A percentile compares a stretch with the other conserved stretches of the same genome.
Conservation (phyloP, 2,797 vertebrate genomes). For the Lindbergichthys nudifrons region DNA sequence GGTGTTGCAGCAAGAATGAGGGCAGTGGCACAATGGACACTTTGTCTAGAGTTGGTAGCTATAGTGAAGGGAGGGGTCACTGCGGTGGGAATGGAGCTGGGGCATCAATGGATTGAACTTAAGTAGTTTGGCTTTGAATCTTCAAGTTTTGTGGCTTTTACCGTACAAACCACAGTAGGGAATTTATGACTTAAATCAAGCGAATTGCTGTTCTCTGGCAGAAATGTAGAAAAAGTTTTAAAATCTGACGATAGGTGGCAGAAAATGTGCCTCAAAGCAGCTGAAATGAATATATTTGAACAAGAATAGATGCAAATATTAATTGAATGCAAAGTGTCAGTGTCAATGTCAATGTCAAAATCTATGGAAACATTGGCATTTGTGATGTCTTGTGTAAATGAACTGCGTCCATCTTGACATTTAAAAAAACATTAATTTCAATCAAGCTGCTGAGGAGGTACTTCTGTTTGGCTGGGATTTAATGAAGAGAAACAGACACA, state of each 20-base stretch:
- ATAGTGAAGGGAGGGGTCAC: conserved; percentile 51
- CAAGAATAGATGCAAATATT: background rate
- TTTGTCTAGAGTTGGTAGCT: conserved; percentile 72
- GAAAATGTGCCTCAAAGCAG: background rate
- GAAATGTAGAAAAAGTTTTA: background rate
- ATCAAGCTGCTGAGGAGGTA: conserved; percentile 71
- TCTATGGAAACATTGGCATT: conserved; percentile 14
- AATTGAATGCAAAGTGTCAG: too few relatives aligned
- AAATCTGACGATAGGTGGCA: background rate
- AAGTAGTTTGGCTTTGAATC: conserved; percentile 51
- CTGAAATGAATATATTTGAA: background rate
- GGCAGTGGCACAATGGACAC: conserved; percentile 79
- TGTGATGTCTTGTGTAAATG: conserved; percentile 57
- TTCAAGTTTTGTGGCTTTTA: conserved; percentile 44
- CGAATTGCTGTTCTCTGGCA: background rate
- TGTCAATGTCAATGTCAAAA: conserved; percentile 28
- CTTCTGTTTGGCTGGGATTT: conserved; percentile 80
- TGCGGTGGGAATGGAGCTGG: conserved; percentile 53
- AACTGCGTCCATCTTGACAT: conserved; percentile 65
- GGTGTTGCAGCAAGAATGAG: conserved; percentile 72
- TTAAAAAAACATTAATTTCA: conserved; percentile 75
- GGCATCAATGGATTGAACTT: conserved; percentile 69
- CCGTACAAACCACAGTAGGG: conserved; percentile 27
- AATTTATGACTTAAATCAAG: conserved; percentile 20
- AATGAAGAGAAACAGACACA: conserved; percentile 85